Evolutionary conservation across 2,797 vertebrate species (phyloP).

Genomic region (Ctenopoma multispine): DNA sequence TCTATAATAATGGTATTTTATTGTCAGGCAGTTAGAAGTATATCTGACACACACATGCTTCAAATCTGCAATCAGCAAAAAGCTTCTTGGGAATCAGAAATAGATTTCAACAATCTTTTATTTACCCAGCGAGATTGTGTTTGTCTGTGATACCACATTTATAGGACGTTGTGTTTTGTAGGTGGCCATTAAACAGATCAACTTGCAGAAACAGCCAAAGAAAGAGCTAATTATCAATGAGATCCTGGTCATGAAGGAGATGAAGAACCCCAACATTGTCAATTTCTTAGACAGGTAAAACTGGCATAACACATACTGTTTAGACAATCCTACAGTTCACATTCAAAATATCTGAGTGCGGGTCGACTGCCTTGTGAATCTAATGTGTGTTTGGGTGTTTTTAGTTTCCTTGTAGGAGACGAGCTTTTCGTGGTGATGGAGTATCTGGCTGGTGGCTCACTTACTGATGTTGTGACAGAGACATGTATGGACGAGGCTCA

Average conservation of each 20-base stretch:
- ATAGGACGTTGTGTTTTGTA: slow-evolving; percentile 63
- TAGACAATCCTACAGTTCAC: background rate
- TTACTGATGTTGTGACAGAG: slow-evolving; percentile 98
- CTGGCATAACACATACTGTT: background rate
- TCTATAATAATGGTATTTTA: too few relatives aligned
- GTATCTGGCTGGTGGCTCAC: slow-evolving; percentile 96
- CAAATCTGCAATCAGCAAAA: too few relatives aligned
- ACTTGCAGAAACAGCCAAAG: slow-evolving; percentile 98
- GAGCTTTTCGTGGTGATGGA: slow-evolving; percentile 99
- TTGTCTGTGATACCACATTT: background rate
- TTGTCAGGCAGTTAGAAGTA: too few relatives aligned
- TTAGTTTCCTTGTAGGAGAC: slow-evolving; percentile 92
- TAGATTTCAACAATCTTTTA: too few relatives aligned
- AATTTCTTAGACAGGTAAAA: slow-evolving; percentile 96
- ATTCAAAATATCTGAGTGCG: background rate
- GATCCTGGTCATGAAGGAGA: slow-evolving; percentile 98
- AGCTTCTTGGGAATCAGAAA: too few relatives aligned
- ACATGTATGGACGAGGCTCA: slow-evolving; percentile 99
- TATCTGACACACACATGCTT: too few relatives aligned
- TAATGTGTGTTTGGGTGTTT: background rate
- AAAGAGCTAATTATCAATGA: slow-evolving; percentile 99
- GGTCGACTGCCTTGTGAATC: background rate
- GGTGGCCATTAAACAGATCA: slow-evolving; percentile 99
- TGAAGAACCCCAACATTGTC: slow-evolving; percentile 99
- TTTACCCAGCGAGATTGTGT: background rate